Percentiles rank a stretch among this genome's conserved stretches.
Conservation (phyloP, 2,113 vertebrate genomes). For the Chloropsis hardwickii region DNA sequence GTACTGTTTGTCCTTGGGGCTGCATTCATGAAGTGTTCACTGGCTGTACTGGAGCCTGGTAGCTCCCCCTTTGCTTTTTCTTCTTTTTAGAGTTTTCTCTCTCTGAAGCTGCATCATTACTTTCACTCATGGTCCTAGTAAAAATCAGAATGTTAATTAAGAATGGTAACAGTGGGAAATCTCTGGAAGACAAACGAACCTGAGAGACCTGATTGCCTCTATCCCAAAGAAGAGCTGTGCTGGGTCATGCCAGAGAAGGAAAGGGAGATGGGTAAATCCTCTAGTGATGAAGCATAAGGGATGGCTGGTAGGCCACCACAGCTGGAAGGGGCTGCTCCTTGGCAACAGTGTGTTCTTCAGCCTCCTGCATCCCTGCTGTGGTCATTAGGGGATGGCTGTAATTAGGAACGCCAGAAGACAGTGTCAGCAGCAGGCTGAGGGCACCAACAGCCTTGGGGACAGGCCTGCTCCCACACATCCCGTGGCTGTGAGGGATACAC, state of each 20-base stretch:
- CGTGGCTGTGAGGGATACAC: neutral
- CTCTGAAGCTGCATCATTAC: neutral
- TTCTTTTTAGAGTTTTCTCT: neutral
- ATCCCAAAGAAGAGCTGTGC: neutral
- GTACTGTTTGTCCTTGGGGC: slow-evolving; percentile 9
- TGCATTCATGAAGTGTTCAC: neutral
- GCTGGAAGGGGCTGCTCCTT: neutral
- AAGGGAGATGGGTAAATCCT: neutral
- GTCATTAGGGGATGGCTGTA: neutral
- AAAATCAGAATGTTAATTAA: neutral
- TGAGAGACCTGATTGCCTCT: neutral
- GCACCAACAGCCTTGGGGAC: neutral
- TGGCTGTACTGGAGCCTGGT: neutral
- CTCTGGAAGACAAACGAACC: neutral
- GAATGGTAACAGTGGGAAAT: neutral
- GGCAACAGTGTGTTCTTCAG: neutral
- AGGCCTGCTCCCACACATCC: neutral
- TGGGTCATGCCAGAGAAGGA: neutral
- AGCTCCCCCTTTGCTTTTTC: neutral
- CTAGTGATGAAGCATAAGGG: neutral
- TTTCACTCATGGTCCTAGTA: neutral
- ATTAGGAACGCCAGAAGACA: neutral
- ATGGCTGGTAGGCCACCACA: neutral
- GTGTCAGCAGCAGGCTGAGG: neutral
- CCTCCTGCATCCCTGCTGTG: neutral